These are phyloP conservation scores for Oxytorus armatus DNA, from an alignment of 2,888 invertebrate species.

Conservation along the genomic window DNA sequence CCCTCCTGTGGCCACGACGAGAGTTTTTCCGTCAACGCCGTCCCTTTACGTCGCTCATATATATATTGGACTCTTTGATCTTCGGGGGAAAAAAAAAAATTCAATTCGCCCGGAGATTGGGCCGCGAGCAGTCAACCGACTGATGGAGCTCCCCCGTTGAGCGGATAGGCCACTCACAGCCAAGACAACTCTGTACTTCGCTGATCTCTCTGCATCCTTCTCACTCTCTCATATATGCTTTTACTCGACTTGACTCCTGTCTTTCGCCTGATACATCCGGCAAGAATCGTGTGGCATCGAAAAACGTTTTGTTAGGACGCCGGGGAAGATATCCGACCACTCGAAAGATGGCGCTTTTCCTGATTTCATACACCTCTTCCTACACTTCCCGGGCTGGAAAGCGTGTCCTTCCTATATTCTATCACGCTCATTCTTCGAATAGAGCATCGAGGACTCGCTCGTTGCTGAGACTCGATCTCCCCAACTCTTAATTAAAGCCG, in stretches of 20 bases:
- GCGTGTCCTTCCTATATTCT: neutral
- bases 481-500: constrained; percentile 66
- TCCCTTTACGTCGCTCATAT: constrained; percentile 46
- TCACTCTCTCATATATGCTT: constrained; percentile 13
- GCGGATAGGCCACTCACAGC: constrained; percentile 38
- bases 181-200: constrained; percentile 30
- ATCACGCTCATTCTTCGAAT: constrained; percentile 30
- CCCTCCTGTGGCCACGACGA: constrained; percentile 11
- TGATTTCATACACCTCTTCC: constrained; percentile 18
- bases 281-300: constrained; percentile 42
- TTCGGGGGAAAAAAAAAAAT: constrained; percentile 79
- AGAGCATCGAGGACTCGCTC: constrained; percentile 25
- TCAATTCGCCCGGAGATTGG: constrained; percentile 82
- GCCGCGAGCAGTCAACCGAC: constrained; percentile 78
- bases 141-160: constrained; percentile 40
- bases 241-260: constrained; percentile 7
- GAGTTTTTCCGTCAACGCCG: constrained; percentile 41
- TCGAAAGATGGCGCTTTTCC: constrained; percentile 19
- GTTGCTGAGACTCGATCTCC: constrained; percentile 19
- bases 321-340: constrained; percentile 18
- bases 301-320: constrained; percentile 46
- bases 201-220: constrained; percentile 9
- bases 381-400: neutral
- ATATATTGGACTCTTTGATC: constrained; percentile 76
- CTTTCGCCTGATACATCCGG: neutral